Evolutionary conservation across 2,113 vertebrate species (phyloP), one percentile per base, ranked within the genome.

Genomic region (Lophotis ruficrista): DNA sequence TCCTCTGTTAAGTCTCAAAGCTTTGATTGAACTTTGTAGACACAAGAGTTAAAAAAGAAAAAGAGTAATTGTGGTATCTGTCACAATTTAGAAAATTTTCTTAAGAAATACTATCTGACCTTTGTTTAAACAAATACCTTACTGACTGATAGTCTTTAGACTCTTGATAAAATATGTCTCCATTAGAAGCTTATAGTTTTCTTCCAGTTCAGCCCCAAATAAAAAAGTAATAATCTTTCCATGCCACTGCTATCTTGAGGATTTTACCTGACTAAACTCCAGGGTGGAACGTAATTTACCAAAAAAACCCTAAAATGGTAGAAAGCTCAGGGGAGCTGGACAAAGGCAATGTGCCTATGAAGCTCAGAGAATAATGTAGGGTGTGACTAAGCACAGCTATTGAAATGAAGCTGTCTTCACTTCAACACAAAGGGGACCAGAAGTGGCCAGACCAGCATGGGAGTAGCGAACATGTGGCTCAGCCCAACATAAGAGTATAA

Each of bases 401-500:
- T 50, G 18, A 21, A 54, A 43, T 2, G 3, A 54, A 54, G 5
- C 4, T 65, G 16, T 35, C 4, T 66, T 66, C 33, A 35, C 45
- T 33, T 60, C 31, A 64, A 5, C 18, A 35, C 10, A 22, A 43
- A 81, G 4, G 24, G 23, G 18, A 62, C 7, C 20, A 45, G 57
- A 53, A 37, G 6, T 37, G 7, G 8, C 3, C 47, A 61, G 21
- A 45, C 1, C 20, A 58, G 5, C 13, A 11, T 2, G 22, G 33
- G 10, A 45, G 25, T 10, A 41, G 15, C 10, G 31, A 53, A 28
- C 6, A 23, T 0, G 1, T 0, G 0, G 2, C 13, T 69, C 31
- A 56, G 13, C 7, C 9, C 25, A 61, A 56, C 21, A 20, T 2
- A 33, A 33, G 6, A 45, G 19, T 22, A 35, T 9, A 33, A 83